phyloP scores from a whole-genome alignment of 2,113 vertebrate genomes.

The Gasterosteus aculeatus region DNA sequence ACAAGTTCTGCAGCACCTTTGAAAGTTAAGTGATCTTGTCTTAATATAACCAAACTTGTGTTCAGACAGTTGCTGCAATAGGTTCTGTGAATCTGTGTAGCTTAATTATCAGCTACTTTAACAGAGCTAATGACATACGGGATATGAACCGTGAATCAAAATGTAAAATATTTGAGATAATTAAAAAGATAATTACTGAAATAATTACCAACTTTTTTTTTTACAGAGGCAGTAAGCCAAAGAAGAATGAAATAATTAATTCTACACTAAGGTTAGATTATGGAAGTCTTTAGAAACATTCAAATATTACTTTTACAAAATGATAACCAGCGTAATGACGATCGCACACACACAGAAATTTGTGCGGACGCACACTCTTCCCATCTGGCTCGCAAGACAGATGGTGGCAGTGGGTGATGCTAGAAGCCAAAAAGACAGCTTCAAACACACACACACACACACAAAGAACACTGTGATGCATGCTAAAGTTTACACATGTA shows the following conservation, averaged over 20 bases:
- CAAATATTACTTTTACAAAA: neutral
- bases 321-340: conserved; percentile 2
- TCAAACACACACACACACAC: conserved; percentile 27
- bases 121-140: neutral
- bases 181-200: neutral
- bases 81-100: neutral
- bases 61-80: neutral
- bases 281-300: neutral
- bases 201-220: neutral
- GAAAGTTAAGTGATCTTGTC: neutral
- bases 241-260: neutral
- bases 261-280: neutral
- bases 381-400: conserved; percentile 57
- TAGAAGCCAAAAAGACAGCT: conserved; percentile 58
- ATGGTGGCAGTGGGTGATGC: conserved; percentile 67
- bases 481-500: conserved; percentile 16
- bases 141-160: neutral
- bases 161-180: neutral
- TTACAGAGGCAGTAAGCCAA: neutral
- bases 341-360: conserved; percentile 8
- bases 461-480: neutral
- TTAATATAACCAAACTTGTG: neutral
- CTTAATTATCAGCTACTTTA: neutral
- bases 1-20: neutral
- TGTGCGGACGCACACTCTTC: conserved; percentile 28